A percentile compares a stretch with the other conserved stretches of the same genome.
Conservation (phyloP, 1,140 invertebrate species). For the Drosophila biarmipes region DNA sequence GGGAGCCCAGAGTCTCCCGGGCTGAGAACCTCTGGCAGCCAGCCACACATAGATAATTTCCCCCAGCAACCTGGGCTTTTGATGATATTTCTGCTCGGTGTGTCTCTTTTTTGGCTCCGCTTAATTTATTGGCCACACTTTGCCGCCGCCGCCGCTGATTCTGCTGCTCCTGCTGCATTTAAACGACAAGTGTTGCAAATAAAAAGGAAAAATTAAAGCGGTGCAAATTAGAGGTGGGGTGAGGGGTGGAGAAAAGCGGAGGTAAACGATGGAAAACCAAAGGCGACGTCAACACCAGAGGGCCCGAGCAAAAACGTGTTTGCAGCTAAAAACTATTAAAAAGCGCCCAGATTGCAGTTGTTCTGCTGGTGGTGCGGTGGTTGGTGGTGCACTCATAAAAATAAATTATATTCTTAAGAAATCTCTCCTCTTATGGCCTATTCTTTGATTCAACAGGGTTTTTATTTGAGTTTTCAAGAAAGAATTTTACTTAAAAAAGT, state of each 20-base stretch:
- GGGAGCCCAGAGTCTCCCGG: conserved; percentile 6
- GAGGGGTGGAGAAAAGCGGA: conserved; percentile 1
- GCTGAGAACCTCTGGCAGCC: conserved; percentile 41
- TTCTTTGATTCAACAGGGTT: too few species aligned
- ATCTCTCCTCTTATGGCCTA: too few species aligned
- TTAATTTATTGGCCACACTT: conserved; percentile 83
- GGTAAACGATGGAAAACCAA: conserved; percentile 41
- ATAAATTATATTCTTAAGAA: too few species aligned
- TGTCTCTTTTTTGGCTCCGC: conserved; percentile 44
- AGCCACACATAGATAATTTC: conserved; percentile 79
- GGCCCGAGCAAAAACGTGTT: conserved; percentile 68
- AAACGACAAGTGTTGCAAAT: conserved; percentile 82
- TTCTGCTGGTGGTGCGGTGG: conserved; percentile 16
- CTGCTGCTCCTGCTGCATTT: conserved; percentile 60
- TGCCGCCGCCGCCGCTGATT: conserved; percentile 35
- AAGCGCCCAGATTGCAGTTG: conserved; percentile 62
- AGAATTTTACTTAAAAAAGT: too few species aligned
- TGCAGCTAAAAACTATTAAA: conserved; percentile 59
- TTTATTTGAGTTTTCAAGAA: too few species aligned
- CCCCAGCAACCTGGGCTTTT: conserved; percentile 33
- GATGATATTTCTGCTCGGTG: conserved; percentile 41
- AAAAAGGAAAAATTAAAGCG: conserved; percentile 81
- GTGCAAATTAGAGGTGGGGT: conserved; percentile 61
- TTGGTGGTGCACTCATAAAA: conserved; percentile 2
- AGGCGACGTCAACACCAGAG: conserved; percentile 71